These are phyloP conservation scores for Octomys mimax DNA, from an alignment of 2,797 vertebrate genomes.

Conservation along the genomic window DNA sequence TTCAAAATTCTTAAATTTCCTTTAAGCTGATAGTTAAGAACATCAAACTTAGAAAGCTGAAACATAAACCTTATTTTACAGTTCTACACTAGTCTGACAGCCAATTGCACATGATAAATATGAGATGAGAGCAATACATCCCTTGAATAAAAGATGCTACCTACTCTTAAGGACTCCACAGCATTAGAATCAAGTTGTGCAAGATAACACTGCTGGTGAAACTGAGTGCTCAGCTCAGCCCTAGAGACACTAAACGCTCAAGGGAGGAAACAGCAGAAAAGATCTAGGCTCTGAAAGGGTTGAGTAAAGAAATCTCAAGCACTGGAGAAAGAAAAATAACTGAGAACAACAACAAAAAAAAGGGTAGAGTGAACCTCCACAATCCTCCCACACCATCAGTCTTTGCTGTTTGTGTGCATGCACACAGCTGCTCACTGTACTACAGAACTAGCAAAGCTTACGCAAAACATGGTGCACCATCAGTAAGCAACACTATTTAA, in stretches of 20 bases:
- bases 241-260: background rate
- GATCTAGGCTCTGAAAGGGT: background rate
- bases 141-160: background rate
- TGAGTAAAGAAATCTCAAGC: background rate
- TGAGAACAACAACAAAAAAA: slow-evolving; percentile 9
- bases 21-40: slow-evolving; percentile 64
- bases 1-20: slow-evolving; percentile 57
- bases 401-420: background rate
- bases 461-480: background rate
- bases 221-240: slow-evolving; percentile 13
- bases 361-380: background rate
- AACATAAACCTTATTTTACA: slow-evolving; percentile 39
- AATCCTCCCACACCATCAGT: background rate
- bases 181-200: background rate
- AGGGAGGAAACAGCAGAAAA: background rate
- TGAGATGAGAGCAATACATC: background rate
- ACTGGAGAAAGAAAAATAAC: background rate
- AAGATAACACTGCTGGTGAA: background rate
- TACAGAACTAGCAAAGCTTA: background rate
- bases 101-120: background rate
- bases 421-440: background rate
- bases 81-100: slow-evolving; percentile 8
- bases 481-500: slow-evolving; percentile 42
- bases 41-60: slow-evolving; percentile 45
- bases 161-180: slow-evolving; percentile 71